Evolutionary conservation across 2,888 invertebrate genomes (phyloP), one percentile per base, ranked within the genome.

Genomic region (Megaustenia siamemsis): DNA sequence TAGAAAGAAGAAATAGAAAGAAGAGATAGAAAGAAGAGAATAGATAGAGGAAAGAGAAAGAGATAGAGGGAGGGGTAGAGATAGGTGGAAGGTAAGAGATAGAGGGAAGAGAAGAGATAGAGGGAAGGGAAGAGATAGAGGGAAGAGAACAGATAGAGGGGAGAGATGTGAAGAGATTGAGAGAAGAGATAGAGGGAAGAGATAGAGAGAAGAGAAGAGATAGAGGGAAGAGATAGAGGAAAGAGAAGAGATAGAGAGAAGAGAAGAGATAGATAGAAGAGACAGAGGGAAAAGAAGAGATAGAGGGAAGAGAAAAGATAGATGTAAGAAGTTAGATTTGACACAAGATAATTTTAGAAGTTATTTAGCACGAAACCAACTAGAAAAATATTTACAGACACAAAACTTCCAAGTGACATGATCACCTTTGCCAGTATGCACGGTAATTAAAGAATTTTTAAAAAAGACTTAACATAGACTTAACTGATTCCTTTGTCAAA

Each of bases 161-260:
- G 28, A 45, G 69, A 38, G 3, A 45, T 53, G 18, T 21, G 5
- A 43, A 40, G 28, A 45, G 45, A 40, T 40, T 40, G 49, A 32
- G 43, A 40, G 28, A 12, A 80, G 28, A 43, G 49, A 49, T 32
- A 68, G 8, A 18, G 49, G 32, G 43, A 56, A 79, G 60, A 79
- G 53, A 73, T 35, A 79, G 69, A 66, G 28, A 45, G 56, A 71
- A 56, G n/a, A 56, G 35, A 49, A 69, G 24, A 79, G 28, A 32
- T 35, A 53, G 15, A 12, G 15, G 8, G 35, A 63, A 28, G 66
- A 32, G 71, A 32, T 21, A 60, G 38, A 40, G 24, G n/a, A 35
- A 35, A 28, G 28, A 83, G 49, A 56, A 71, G 32, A 60, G 32
- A 53, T 35, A 60, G 6, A 53, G 32, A 28, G 40, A 45, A 43